Percentiles rank a stretch among this genome's conserved stretches.
Evolutionary conservation across 1,140 invertebrate genomes (phyloP).

Genomic region (Zaprionus tsacasi): DNA sequence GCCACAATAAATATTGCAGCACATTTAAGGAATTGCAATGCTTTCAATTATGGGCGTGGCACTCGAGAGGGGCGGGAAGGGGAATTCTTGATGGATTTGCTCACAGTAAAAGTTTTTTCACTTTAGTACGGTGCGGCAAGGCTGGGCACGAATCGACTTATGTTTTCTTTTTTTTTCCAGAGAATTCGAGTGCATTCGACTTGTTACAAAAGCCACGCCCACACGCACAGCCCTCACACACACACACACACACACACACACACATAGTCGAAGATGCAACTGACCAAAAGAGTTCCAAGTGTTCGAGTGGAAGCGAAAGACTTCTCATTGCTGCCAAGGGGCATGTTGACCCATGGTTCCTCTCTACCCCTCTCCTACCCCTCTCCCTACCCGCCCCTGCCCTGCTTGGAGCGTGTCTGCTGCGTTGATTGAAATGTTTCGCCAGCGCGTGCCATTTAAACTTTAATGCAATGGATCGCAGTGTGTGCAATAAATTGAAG

Average conservation of each 20-base stretch:
- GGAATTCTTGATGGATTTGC: constrained; percentile 24
- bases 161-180: constrained; percentile 28
- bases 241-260: not conserved
- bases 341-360: not conserved
- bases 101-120: constrained; percentile 24
- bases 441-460: constrained; percentile 66
- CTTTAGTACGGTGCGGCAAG: constrained; percentile 13
- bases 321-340: constrained; percentile 18
- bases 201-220: constrained; percentile 31
- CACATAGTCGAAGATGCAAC: constrained; percentile 6
- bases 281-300: constrained; percentile 56
- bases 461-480: constrained; percentile 70
- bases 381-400: not conserved
- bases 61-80: not conserved
- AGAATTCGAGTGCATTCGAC: constrained; percentile 32
- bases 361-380: not conserved
- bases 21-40: constrained; percentile 40
- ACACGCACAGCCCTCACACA: constrained; percentile 4
- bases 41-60: constrained; percentile 25
- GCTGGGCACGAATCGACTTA: constrained; percentile 37
- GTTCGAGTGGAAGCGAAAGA: constrained; percentile 34
- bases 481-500: constrained; percentile 66
- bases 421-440: constrained; percentile 73
- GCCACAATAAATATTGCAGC: constrained; percentile 31
- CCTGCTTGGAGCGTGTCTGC: not conserved